Evolutionary conservation across 2,888 invertebrate species (phyloP).

Genomic region (Aethes cnicana): DNA sequence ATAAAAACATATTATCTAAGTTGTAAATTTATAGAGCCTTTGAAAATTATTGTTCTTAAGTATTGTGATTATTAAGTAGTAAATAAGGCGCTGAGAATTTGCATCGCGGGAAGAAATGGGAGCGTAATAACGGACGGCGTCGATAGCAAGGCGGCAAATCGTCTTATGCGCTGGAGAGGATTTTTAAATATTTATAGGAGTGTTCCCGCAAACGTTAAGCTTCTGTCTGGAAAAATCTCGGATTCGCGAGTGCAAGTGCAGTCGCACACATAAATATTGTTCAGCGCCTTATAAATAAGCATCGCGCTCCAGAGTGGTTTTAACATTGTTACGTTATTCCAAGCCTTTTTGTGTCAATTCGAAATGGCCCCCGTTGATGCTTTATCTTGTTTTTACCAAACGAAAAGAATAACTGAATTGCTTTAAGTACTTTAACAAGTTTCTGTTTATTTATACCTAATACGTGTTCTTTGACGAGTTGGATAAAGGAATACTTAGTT

Average conservation of each 20-base stretch:
- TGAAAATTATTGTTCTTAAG: too few relatives aligned
- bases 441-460: too few relatives aligned
- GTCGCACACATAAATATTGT: conserved; percentile 31
- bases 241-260: conserved; percentile 32
- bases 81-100: too few relatives aligned
- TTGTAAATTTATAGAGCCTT: too few relatives aligned
- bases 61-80: too few relatives aligned
- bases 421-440: too few relatives aligned
- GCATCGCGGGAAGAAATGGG: neutral
- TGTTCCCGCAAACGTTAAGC: conserved; percentile 48
- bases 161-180: conserved; percentile 43
- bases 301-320: conserved; percentile 27
- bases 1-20: too few relatives aligned
- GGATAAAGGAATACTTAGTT: too few relatives aligned
- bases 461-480: too few relatives aligned
- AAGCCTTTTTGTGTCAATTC: neutral
- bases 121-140: conserved; percentile 12
- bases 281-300: conserved; percentile 29
- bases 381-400: too few relatives aligned
- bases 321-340: conserved; percentile 26
- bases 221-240: conserved; percentile 45
- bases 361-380: too few relatives aligned
- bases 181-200: conserved; percentile 56
- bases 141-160: conserved; percentile 41
- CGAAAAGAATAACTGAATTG: too few relatives aligned